Base-by-base conservation (phyloP, 2,888 invertebrate species). In the Troglohyphantes excavatus region DNA sequence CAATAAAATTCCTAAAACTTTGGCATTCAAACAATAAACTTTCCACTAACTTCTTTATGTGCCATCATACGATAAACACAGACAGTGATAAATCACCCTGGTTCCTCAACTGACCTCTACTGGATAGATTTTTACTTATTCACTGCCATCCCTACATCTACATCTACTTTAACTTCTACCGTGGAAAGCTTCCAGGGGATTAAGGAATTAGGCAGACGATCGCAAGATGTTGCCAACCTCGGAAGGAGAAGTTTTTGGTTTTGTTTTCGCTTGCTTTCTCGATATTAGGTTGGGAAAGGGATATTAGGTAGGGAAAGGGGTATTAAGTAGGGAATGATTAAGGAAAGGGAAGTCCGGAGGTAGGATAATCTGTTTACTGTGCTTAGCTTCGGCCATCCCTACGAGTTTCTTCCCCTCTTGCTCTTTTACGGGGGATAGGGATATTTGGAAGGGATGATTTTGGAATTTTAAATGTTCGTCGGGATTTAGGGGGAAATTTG, bases 301-400 rank as follows among this genome's bases (percentile, higher is more conserved):
- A 61, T 82, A 82, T 72, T 53, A 23, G 82, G 68, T 68, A 68
- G 59, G 61, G 43, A 76, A 65, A 65, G 39, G 83, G 65, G 73
- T 83, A 83, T 83, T 83, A 83, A 83, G 83, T 39, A 73, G 63
- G 83, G 73, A 73, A 83, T 83, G 83, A 83, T 83, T 83, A 73
- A 53, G 83, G 65, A 53, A 63, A 26, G 23, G 29, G 63, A 46
- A 68, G 17, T 39, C 53, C 61, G 65, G 46, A n/a, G 13, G n/a
- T 73, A 29, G 83, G 39, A 39, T 83, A 83, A 83, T 83, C 83
- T 83, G 83, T 73, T 83, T 63, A 53, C 53, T 53, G 53, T 53
- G n/a, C 53, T 5, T n/a, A 53, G 5, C 53, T n/a, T 53, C 39
- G 39, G n/a, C 13, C n/a, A n/a, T 53, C n/a, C n/a, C 0, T 53